These are phyloP conservation scores for Latrodectus elegans DNA, from an alignment of 2,888 invertebrate species.

Conservation along the genomic window DNA sequence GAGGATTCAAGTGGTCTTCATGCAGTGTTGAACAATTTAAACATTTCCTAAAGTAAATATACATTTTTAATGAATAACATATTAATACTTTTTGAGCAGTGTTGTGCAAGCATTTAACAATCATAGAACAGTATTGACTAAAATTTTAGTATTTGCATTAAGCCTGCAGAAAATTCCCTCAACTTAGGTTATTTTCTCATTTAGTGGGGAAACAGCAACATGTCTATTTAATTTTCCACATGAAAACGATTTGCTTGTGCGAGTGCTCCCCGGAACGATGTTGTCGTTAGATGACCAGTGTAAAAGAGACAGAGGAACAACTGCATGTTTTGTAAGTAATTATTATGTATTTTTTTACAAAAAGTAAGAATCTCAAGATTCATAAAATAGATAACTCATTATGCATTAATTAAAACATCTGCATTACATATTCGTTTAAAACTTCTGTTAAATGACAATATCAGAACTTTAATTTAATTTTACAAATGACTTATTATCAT, in stretches of 20 bases:
- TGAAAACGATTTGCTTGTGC: constrained; percentile 91
- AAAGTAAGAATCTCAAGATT: too few species aligned
- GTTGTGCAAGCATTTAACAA: neutral
- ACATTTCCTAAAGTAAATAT: constrained; percentile 92
- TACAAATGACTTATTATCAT: too few species aligned
- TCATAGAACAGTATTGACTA: neutral
- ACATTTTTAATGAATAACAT: neutral
- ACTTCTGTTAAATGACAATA: too few species aligned
- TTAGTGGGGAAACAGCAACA: constrained; percentile 94
- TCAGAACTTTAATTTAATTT: too few species aligned
- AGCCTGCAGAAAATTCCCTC: neutral
- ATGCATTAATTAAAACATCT: too few species aligned
- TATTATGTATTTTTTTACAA: too few species aligned
- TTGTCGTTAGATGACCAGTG: constrained; percentile 94
- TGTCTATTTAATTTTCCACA: constrained; percentile 94
- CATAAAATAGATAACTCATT: too few species aligned
- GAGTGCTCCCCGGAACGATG: constrained; percentile 91
- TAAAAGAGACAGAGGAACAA: constrained; percentile 92
- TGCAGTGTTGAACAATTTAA: constrained; percentile 95
- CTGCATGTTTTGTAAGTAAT: constrained; percentile 83
- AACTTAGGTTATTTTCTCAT: constrained; percentile 70
- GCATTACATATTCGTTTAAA: too few species aligned
- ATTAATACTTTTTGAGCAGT: neutral
- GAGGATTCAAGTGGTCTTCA: constrained; percentile 95
- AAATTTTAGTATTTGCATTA: neutral